A percentile compares a stretch with the other conserved stretches of the same genome.
Conservation (phyloP, 2,888 invertebrate species). For the Ptilodon capucinus region DNA sequence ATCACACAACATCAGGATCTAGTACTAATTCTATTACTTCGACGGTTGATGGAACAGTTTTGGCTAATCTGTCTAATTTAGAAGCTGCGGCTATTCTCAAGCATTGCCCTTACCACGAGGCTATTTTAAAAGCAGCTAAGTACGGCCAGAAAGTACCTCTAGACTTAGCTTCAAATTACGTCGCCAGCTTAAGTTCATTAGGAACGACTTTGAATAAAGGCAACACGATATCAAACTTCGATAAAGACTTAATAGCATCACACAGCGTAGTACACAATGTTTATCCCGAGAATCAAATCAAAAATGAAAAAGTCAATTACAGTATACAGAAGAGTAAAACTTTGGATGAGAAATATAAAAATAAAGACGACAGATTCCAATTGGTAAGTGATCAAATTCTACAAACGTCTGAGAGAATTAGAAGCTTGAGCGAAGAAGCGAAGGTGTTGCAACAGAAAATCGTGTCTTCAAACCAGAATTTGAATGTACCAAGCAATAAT, state of each 20-base stretch:
- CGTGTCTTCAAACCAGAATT: conserved; percentile 50
- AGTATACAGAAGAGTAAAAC: conserved; percentile 60
- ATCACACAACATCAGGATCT: conserved; percentile 76
- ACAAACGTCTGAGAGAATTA: conserved; percentile 70
- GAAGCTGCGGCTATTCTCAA: conserved; percentile 76
- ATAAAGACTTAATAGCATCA: conserved; percentile 60
- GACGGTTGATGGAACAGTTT: conserved; percentile 63
- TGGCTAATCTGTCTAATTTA: conserved; percentile 64
- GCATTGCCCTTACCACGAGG: conserved; percentile 79
- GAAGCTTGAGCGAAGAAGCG: conserved; percentile 64
- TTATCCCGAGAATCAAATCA: conserved; percentile 43
- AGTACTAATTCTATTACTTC: conserved; percentile 62
- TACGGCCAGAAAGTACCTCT: conserved; percentile 71
- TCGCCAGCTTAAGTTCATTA: conserved; percentile 77
- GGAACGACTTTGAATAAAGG: conserved; percentile 74
- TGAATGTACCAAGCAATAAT: conserved; percentile 43
- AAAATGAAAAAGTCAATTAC: conserved; percentile 43
- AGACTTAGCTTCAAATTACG: conserved; percentile 76
- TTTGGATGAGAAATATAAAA: conserved; percentile 50
- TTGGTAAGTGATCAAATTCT: conserved; percentile 64
- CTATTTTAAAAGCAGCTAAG: conserved; percentile 72
- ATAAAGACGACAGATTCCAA: conserved; percentile 56
- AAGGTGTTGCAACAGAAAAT: conserved; percentile 71
- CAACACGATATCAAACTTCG: conserved; percentile 46
- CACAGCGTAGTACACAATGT: conserved; percentile 60